phyloP scores from a whole-genome alignment of 2,888 invertebrate species.

The Sepiola atlantica region DNA sequence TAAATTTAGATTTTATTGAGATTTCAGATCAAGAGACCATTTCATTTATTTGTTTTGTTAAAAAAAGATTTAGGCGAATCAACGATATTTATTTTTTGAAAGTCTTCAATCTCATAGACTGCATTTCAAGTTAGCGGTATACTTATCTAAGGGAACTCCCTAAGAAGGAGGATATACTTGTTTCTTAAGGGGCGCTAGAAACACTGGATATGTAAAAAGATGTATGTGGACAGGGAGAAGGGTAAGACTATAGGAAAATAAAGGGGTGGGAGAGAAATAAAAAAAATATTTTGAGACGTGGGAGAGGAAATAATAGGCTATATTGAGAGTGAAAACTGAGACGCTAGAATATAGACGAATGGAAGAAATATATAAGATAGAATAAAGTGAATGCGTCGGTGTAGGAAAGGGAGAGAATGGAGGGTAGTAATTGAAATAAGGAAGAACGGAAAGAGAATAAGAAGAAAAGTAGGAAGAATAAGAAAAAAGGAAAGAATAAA shows the following conservation, averaged over 20 bases:
- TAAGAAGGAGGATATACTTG: not conserved
- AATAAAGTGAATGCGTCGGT: not conserved
- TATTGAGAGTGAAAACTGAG: too few species aligned
- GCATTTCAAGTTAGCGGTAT: not conserved
- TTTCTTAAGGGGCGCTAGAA: not conserved
- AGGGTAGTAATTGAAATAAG: not conserved
- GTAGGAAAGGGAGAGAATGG: not conserved
- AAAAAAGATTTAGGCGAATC: slow-evolving; percentile 1
- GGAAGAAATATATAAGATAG: not conserved
- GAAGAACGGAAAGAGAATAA: not conserved
- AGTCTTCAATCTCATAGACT: not conserved
- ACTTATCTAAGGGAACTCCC: not conserved
- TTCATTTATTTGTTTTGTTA: not conserved
- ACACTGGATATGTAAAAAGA: not conserved
- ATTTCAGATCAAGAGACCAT: not conserved
- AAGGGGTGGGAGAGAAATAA: not conserved
- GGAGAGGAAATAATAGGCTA: too few species aligned
- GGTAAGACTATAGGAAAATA: not conserved
- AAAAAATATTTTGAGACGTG: too few species aligned
- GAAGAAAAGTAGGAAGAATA: not conserved
- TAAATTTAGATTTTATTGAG: not conserved
- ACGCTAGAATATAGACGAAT: too few species aligned
- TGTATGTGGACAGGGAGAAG: not conserved
- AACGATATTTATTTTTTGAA: not conserved
- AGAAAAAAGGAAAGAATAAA: not conserved